Percentiles rank a stretch among this genome's conserved stretches.
phyloP scores from a whole-genome alignment of 2,113 vertebrate species.

The Alaudala cheleensis region DNA sequence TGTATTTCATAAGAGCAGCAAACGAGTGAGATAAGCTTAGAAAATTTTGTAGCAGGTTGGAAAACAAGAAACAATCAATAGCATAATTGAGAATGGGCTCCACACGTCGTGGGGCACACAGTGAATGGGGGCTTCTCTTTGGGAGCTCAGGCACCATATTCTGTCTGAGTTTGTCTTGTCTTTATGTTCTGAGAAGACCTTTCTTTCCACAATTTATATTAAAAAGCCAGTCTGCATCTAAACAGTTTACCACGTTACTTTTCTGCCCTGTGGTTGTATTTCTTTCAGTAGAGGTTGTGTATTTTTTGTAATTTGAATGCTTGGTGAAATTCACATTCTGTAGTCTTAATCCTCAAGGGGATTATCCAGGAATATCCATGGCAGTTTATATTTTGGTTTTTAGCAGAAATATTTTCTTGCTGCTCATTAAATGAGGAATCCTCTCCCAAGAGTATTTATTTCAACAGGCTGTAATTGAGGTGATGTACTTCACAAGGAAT shows the following conservation, averaged over 20 bases:
- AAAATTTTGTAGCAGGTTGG: background rate
- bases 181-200: background rate
- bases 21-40: background rate
- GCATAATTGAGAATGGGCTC: background rate
- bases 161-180: background rate
- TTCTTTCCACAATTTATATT: background rate
- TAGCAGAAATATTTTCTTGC: background rate
- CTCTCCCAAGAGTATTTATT: background rate
- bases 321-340: background rate
- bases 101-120: accelerated
- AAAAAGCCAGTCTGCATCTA: background rate
- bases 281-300: background rate
- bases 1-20: background rate
- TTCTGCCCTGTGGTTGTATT: background rate
- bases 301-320: background rate
- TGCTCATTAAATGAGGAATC: background rate
- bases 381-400: background rate
- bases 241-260: background rate
- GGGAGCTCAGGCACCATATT: background rate
- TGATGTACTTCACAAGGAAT: background rate
- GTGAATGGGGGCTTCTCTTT: background rate
- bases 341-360: background rate
- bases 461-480: background rate
- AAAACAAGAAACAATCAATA: background rate
- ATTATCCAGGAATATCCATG: background rate